phyloP scores from a whole-genome alignment of 2,888 invertebrate species.

The Ophion slaviceki region DNA sequence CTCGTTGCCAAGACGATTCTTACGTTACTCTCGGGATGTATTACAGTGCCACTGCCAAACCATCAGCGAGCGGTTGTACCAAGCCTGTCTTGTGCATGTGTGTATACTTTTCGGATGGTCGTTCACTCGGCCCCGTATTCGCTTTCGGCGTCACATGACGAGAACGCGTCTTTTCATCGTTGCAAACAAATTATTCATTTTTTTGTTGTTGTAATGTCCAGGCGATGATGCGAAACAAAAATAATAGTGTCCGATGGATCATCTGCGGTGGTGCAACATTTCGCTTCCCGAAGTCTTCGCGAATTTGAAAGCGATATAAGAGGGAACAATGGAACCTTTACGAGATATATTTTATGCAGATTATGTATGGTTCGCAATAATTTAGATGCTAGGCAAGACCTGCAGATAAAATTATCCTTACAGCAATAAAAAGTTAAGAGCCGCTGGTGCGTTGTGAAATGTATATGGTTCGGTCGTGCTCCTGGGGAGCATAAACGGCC shows the following conservation, averaged over 20 bases:
- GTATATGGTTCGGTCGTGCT: slow-evolving; percentile 25
- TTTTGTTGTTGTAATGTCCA: neutral
- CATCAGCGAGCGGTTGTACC: slow-evolving; percentile 18
- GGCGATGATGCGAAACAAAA: neutral
- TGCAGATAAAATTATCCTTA: slow-evolving; percentile 28
- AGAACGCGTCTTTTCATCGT: slow-evolving; percentile 46
- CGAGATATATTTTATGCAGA: neutral
- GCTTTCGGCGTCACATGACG: slow-evolving; percentile 36
- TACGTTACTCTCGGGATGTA: slow-evolving; percentile 50
- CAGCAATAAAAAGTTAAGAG: slow-evolving; percentile 49
- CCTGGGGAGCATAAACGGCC: slow-evolving; percentile 48
- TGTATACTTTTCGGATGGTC: too few species aligned
- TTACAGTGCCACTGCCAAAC: slow-evolving; percentile 33
- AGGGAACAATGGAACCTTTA: too few species aligned
- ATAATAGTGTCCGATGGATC: neutral
- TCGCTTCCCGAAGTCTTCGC: too few species aligned
- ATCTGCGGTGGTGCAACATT: neutral
- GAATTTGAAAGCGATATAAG: neutral
- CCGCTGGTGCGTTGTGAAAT: slow-evolving; percentile 14
- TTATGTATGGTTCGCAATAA: slow-evolving; percentile 25
- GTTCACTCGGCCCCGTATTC: slow-evolving; percentile 15
- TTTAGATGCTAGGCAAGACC: slow-evolving; percentile 25
- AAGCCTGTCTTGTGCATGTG: neutral
- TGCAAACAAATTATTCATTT: slow-evolving; percentile 15
- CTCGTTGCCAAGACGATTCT: slow-evolving; percentile 61